These are phyloP conservation scores for Lasioglossum villosulum DNA, from an alignment of 2,888 invertebrate genomes.

Conservation along the genomic window DNA sequence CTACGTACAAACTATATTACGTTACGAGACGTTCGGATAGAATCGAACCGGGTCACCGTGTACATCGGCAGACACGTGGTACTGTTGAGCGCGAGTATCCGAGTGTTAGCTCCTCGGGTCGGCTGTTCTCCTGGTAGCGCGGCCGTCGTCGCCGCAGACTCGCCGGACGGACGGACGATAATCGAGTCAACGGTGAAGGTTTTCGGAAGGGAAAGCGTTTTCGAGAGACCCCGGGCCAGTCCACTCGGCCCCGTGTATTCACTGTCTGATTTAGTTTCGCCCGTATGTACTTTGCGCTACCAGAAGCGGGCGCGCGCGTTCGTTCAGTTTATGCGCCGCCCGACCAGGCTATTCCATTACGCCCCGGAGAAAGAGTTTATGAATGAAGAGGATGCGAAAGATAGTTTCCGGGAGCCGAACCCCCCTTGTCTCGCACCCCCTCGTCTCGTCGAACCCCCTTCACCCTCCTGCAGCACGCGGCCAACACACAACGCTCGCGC, in stretches of 20 bases:
- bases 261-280: slow-evolving; percentile 64
- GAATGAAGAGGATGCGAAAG: slow-evolving; percentile 69
- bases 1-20: too few relatives aligned
- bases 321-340: slow-evolving; percentile 51
- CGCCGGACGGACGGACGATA: slow-evolving; percentile 70
- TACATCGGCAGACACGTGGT: not conserved
- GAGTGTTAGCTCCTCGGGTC: slow-evolving; percentile 38
- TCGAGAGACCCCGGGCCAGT: slow-evolving; percentile 42
- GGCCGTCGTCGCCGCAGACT: slow-evolving; percentile 57
- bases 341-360: slow-evolving; percentile 59
- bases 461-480: not conserved
- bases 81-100: not conserved
- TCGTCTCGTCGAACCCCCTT: not conserved
- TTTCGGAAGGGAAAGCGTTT: slow-evolving; percentile 60
- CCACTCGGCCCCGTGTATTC: slow-evolving; percentile 41
- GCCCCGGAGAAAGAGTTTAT: slow-evolving; percentile 66
- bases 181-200: slow-evolving; percentile 63
- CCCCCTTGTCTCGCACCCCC: not conserved
- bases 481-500: slow-evolving; percentile 37
- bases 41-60: not conserved
- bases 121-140: slow-evolving; percentile 58
- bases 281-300: slow-evolving; percentile 44
- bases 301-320: slow-evolving; percentile 30
- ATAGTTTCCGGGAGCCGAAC: slow-evolving; percentile 61
- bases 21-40: not conserved